Evolutionary conservation across 2,113 vertebrate genomes (phyloP).

Genomic region (Melozone crissalis): DNA sequence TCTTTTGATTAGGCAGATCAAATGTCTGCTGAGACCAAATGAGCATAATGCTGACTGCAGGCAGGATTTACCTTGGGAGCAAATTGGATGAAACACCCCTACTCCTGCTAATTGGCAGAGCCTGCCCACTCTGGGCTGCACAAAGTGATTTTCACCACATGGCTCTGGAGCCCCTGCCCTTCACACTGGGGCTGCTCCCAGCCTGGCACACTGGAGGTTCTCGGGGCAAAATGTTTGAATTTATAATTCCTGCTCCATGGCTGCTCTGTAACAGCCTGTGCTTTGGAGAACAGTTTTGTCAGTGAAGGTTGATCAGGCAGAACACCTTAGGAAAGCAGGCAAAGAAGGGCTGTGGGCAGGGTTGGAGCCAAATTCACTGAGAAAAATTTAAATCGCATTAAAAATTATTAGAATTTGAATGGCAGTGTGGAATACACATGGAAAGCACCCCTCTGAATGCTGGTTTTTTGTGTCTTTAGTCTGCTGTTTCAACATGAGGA

Average conservation of each 20-base stretch:
- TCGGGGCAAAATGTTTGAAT: neutral
- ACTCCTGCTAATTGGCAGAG: neutral
- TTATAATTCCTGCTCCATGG: neutral
- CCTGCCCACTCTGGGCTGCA: neutral
- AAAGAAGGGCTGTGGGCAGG: neutral
- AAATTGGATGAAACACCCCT: neutral
- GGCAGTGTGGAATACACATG: neutral
- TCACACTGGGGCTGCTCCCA: neutral
- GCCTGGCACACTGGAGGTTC: neutral
- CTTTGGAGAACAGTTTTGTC: neutral
- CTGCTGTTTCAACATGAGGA: neutral
- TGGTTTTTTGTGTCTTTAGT: neutral
- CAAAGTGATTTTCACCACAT: neutral
- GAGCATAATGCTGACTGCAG: slow-evolving; percentile 29
- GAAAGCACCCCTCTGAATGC: neutral
- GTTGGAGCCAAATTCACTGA: neutral
- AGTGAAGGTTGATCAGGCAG: neutral
- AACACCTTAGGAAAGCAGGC: neutral
- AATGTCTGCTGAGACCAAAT: slow-evolving; percentile 15
- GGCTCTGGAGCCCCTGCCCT: neutral
- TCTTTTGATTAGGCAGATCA: slow-evolving; percentile 44
- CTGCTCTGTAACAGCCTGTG: neutral
- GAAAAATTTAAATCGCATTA: neutral
- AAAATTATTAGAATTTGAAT: neutral
- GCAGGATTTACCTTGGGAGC: slow-evolving; percentile 15